phyloP scores from a whole-genome alignment of 2,113 vertebrate genomes.

The Rhinolophus sinicus region DNA sequence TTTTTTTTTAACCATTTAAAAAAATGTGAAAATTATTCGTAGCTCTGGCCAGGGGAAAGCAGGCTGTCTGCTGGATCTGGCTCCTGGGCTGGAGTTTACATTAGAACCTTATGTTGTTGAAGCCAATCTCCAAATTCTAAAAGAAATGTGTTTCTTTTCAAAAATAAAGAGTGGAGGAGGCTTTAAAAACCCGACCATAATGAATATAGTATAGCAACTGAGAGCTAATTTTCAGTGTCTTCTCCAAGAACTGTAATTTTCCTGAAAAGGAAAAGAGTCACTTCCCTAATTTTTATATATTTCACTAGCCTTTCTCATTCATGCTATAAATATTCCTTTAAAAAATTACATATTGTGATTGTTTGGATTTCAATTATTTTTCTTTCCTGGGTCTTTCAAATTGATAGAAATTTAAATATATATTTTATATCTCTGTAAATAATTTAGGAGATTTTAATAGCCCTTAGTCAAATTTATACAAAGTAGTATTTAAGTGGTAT shows the following conservation, averaged over 20 bases:
- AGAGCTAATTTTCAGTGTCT: background rate
- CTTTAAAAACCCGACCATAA: background rate
- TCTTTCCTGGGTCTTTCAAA: slow-evolving; percentile 21
- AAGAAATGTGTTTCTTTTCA: background rate
- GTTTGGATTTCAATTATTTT: slow-evolving; percentile 46
- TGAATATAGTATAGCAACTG: background rate
- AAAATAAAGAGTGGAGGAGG: background rate
- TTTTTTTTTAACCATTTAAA: background rate
- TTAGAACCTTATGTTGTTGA: background rate
- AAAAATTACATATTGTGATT: slow-evolving; percentile 38
- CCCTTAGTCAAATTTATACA: slow-evolving; percentile 11
- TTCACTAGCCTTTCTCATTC: slow-evolving; percentile 17
- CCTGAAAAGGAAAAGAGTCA: slow-evolving; percentile 30
- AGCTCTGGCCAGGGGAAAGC: background rate
- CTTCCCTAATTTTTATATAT: slow-evolving; percentile 24
- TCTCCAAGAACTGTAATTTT: slow-evolving; percentile 55
- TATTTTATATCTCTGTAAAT: slow-evolving; percentile 25
- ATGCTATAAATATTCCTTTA: slow-evolving; percentile 65
- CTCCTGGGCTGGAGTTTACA: too few species aligned
- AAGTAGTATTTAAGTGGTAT: slow-evolving; percentile 5
- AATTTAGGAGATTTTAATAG: slow-evolving; percentile 45
- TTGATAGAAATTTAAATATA: slow-evolving; percentile 47
- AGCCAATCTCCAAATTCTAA: background rate
- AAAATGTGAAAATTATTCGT: background rate
- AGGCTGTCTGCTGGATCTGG: background rate